Base-by-base conservation (phyloP, 2,888 invertebrate species). In the Mimachlamys varia region DNA sequence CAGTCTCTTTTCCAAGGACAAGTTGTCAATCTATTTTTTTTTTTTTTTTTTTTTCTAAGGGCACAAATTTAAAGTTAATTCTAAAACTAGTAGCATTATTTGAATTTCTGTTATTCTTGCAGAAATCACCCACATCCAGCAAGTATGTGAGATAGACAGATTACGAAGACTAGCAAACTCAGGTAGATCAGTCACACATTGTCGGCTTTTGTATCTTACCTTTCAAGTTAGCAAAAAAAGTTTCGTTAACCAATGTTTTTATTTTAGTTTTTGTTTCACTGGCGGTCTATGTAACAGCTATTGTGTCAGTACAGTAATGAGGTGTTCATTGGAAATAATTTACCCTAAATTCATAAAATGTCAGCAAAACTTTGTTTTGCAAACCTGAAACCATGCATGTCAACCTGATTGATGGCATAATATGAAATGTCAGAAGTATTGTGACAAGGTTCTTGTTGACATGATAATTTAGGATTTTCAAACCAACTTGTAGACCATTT, bases 101-200 rank as follows among this genome's bases (percentile, higher is more conserved):
- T 88, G 49, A 49, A 27, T 88, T 49, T 27, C 27, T 88, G 12
- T 33, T 76, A 27, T 76, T 33, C n/a, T 88, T 88, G 49, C 55
- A 88, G 88, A 53, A 53, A 88, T 88, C 50, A 55, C 50, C 19
- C 88, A 88, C 50, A 88, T 88, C 49, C 49, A 33, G 88, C 27
- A 55, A 38, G 33, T 88, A n/a, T 88, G 88, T 50, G 88, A 88
- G 27, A 50, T 53, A 4, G 88, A 88, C 50, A 49, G 88, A n/a
- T 55, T 50, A 37, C 37, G 76, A 37, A 76, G 89, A 15, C 33
- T 76, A 27, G 7, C 76, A 76, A 76, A 76, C 76, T 76, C 76
- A 76, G 76, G 76, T 76, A 76, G 44, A 44, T 3, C 44, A 44
- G 27, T 76, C 15, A 76, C 76, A 33, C 27, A 33, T 27, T 62